These are phyloP conservation scores for Enchytraeus crypticus DNA, from an alignment of 2,888 invertebrate species.

Conservation along the genomic window DNA sequence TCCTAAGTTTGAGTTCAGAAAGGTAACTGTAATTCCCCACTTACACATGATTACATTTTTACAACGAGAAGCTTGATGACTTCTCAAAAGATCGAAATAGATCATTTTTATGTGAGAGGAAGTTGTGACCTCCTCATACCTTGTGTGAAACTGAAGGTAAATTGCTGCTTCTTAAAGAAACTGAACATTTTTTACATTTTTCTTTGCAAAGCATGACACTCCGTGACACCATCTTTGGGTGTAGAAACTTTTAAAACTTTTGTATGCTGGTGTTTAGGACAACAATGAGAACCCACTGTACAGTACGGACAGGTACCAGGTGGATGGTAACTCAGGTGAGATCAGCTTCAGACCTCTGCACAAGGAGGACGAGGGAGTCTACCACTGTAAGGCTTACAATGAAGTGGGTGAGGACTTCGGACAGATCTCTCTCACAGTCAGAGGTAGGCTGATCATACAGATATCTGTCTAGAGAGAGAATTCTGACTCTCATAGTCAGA, in stretches of 20 bases:
- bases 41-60: too few species aligned
- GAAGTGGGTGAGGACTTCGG: slow-evolving; percentile 17
- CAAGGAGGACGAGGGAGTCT: slow-evolving; percentile 21
- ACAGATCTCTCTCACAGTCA: slow-evolving; percentile 16
- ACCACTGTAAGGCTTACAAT: slow-evolving; percentile 23
- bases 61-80: too few species aligned
- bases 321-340: slow-evolving; percentile 19
- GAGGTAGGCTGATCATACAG: slow-evolving; percentile 20
- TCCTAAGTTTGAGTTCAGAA: slow-evolving; percentile 25
- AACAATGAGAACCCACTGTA: slow-evolving; percentile 10
- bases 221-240: too few species aligned
- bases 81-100: too few species aligned
- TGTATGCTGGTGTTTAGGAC: not conserved
- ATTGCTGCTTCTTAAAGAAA: too few species aligned
- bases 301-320: slow-evolving; percentile 6
- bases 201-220: too few species aligned
- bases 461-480: too few species aligned
- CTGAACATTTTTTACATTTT: too few species aligned
- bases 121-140: too few species aligned
- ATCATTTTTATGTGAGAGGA: too few species aligned
- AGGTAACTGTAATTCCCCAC: slow-evolving; percentile 17
- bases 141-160: too few species aligned
- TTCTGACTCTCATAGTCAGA: slow-evolving; percentile 12
- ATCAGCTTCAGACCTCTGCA: slow-evolving; percentile 23
- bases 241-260: not conserved